phyloP scores from a whole-genome alignment of 2,888 invertebrate species.

The Aspidiotus destructor region DNA sequence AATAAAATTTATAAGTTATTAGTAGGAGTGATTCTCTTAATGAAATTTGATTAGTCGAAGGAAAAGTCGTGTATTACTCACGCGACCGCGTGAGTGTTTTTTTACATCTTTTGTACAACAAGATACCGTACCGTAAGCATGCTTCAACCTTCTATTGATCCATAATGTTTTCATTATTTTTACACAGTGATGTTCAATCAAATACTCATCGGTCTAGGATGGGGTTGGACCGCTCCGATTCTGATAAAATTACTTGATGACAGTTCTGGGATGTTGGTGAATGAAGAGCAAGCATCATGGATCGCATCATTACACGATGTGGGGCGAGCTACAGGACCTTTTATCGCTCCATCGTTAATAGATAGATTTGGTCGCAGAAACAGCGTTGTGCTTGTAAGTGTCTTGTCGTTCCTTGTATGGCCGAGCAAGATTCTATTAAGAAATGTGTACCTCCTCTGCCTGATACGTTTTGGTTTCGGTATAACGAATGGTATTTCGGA shows the following conservation, averaged over 20 bases:
- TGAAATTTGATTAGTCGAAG: too few relatives aligned
- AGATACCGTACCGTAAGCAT: too few relatives aligned
- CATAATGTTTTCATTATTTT: too few relatives aligned
- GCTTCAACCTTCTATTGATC: too few relatives aligned
- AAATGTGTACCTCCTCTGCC: constrained; percentile 30
- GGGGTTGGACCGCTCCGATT: constrained; percentile 21
- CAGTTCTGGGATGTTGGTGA: not conserved
- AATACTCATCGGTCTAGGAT: constrained; percentile 5
- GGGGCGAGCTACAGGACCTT: constrained; percentile 1
- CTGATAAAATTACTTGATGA: constrained; percentile 1
- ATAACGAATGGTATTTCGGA: constrained; percentile 37
- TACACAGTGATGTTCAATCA: constrained; percentile 3
- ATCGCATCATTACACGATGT: constrained; percentile 9
- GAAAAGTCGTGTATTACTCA: too few relatives aligned
- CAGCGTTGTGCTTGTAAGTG: too few relatives aligned
- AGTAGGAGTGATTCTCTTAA: too few relatives aligned
- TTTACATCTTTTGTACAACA: too few relatives aligned
- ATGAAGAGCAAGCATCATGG: constrained; percentile 17
- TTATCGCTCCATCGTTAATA: constrained; percentile 1
- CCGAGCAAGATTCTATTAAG: not conserved
- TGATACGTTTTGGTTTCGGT: constrained; percentile 36
- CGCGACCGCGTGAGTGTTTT: too few relatives aligned
- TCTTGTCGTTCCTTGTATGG: constrained; percentile 7
- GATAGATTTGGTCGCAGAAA: constrained; percentile 18
- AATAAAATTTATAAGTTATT: too few relatives aligned